These are phyloP conservation scores for Andrena fulva DNA, from an alignment of 2,888 invertebrate genomes.

Conservation along the genomic window DNA sequence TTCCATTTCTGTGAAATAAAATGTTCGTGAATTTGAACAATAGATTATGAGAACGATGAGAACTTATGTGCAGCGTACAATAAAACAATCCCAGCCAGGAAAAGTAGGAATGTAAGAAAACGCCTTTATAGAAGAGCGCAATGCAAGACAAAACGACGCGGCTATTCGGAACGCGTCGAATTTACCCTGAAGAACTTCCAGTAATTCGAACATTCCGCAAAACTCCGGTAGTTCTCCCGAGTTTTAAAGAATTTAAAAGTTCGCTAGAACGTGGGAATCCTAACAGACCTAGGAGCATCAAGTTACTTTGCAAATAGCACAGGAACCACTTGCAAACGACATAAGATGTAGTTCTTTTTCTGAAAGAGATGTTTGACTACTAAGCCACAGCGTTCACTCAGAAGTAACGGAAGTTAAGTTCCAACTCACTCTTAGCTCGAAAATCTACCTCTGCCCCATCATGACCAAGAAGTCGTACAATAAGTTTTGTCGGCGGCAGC, in stretches of 20 bases:
- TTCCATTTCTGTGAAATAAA: neutral
- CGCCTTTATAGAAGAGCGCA: neutral
- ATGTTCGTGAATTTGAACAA: no score
- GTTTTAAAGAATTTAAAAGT: constrained; percentile 48
- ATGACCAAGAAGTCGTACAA: constrained; percentile 2
- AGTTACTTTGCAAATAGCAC: neutral
- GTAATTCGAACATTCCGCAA: constrained; percentile 44
- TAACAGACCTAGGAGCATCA: constrained; percentile 19
- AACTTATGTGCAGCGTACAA: no score
- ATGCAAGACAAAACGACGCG: constrained; percentile 1
- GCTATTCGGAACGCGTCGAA: constrained; percentile 19
- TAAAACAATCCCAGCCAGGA: neutral
- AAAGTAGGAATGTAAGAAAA: neutral
- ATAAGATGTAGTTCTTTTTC: neutral
- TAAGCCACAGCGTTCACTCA: neutral
- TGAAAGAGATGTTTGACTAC: neutral
- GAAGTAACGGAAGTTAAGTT: neutral
- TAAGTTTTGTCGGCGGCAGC: constrained; percentile 12
- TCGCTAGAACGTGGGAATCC: constrained; percentile 12
- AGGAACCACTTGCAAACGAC: neutral
- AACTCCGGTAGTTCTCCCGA: constrained; percentile 24
- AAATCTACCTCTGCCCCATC: neutral
- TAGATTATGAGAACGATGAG: no score
- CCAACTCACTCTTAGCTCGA: neutral
- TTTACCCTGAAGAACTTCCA: constrained; percentile 36